Evolutionary conservation across 2,113 vertebrate genomes (phyloP).

Genomic region (Ceyx margarethae): DNA sequence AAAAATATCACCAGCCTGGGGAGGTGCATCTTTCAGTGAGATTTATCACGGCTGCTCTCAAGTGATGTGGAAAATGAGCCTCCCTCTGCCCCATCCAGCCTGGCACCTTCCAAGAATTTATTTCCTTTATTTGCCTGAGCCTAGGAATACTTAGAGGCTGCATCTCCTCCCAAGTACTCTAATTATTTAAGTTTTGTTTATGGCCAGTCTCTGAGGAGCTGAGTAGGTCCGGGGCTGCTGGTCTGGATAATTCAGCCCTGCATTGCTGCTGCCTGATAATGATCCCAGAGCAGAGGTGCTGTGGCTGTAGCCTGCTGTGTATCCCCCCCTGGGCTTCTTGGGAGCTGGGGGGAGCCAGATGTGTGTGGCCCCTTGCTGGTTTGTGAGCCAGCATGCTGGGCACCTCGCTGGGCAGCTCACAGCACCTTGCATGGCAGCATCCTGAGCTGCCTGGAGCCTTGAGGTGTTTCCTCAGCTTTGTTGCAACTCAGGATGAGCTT

Average conservation of each 20-base stretch:
- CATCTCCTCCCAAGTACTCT: constrained; percentile 42
- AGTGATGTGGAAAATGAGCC: constrained; percentile 69
- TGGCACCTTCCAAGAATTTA: constrained; percentile 71
- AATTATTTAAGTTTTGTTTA: constrained; percentile 72
- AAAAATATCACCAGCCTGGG: constrained; percentile 72
- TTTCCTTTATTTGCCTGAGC: constrained; percentile 62
- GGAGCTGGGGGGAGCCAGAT: fast-evolving
- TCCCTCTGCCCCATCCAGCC: constrained; percentile 55
- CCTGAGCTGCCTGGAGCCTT: neutral
- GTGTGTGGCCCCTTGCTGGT: neutral
- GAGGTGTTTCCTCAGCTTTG: neutral
- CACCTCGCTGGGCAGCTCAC: neutral
- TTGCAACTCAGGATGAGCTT: neutral
- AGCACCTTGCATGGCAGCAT: neutral
- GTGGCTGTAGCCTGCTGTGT: neutral
- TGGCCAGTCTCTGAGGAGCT: constrained; percentile 47
- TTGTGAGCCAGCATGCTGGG: neutral
- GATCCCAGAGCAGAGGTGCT: constrained; percentile 22
- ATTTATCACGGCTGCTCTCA: constrained; percentile 68
- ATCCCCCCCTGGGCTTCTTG: neutral
- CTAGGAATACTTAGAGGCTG: constrained; percentile 59
- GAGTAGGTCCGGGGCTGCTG: neutral
- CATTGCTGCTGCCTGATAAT: neutral
- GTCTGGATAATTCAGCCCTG: constrained; percentile 18
- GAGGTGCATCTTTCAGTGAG: constrained; percentile 70